Conservation (phyloP, 2,797 vertebrate genomes). For the Spinus pinus region DNA sequence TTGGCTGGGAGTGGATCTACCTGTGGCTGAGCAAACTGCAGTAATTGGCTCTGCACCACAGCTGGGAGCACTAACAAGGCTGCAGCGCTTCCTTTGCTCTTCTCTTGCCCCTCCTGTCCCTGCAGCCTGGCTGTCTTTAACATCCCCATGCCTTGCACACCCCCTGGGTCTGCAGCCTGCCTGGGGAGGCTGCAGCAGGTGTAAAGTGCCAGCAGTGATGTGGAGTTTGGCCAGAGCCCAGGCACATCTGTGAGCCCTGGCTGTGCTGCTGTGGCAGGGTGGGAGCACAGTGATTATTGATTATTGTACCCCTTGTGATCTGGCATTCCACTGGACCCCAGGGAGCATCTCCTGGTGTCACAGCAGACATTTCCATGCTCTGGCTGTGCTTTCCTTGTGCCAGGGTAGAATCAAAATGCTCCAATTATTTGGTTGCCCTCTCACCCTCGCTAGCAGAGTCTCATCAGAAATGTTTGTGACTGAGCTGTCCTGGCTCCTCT, state of each 20-base stretch:
- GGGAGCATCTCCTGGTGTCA: neutral
- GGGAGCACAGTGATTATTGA: neutral
- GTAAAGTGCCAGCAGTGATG: accelerated
- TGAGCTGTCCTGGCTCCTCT: neutral
- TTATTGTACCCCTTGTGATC: neutral
- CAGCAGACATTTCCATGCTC: neutral
- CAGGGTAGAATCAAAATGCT: neutral
- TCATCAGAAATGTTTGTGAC: neutral
- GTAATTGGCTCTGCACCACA: accelerated
- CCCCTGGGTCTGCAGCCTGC: neutral
- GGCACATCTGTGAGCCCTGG: accelerated
- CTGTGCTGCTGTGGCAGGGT: neutral
- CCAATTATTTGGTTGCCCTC: neutral
- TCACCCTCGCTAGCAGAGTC: accelerated
- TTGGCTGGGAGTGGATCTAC: neutral
- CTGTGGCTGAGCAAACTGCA: neutral
- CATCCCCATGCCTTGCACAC: accelerated
- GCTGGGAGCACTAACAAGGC: accelerated
- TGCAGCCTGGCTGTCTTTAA: neutral
- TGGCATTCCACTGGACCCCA: neutral
- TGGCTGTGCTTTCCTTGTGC: neutral
- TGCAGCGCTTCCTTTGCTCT: neutral
- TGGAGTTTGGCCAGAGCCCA: neutral
- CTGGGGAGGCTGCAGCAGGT: accelerated
- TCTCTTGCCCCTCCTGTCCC: too few species aligned